A percentile compares a stretch with the other conserved stretches of the same genome.
These are phyloP conservation scores for Maniola hyperantus DNA, from an alignment of 2,888 invertebrate genomes.

Conservation along the genomic window DNA sequence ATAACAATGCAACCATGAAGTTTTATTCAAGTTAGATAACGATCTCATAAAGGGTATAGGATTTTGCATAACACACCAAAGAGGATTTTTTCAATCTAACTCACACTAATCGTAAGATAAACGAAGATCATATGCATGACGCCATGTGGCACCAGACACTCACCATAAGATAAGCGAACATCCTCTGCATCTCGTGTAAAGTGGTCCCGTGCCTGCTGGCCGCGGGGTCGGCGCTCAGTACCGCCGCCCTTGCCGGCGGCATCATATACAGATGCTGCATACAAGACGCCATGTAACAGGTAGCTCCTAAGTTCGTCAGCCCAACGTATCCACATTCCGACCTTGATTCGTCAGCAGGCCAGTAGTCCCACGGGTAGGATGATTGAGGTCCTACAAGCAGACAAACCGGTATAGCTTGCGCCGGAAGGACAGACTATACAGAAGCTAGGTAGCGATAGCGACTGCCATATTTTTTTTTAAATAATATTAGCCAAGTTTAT, in stretches of 20 bases:
- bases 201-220: slow-evolving; percentile 91
- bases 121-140: slow-evolving; percentile 98
- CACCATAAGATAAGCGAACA: slow-evolving; percentile 97
- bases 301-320: slow-evolving; percentile 96
- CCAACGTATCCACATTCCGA: slow-evolving; percentile 98
- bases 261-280: slow-evolving; percentile 99
- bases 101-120: slow-evolving; percentile 86
- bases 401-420: background rate
- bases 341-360: slow-evolving; percentile 97
- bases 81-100: too few species aligned
- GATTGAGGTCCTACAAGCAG: slow-evolving; percentile 85
- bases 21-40: too few species aligned
- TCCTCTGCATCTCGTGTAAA: slow-evolving; percentile 93
- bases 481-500: too few species aligned
- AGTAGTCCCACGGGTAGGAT: slow-evolving; percentile 98
- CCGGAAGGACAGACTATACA: too few species aligned
- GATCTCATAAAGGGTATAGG: too few species aligned
- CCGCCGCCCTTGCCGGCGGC: slow-evolving; percentile 94
- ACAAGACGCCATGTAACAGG: slow-evolving; percentile 98
- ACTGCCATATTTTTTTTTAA: too few species aligned
- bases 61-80: too few species aligned
- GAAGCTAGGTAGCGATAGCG: too few species aligned
- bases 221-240: slow-evolving; percentile 89
- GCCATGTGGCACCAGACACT: too few species aligned
- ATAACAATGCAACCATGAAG: too few species aligned